Percentiles rank a stretch among this genome's conserved stretches.
Evolutionary conservation across 1,140 invertebrate genomes (phyloP).

Genomic region (Lepidurus arcticus): DNA sequence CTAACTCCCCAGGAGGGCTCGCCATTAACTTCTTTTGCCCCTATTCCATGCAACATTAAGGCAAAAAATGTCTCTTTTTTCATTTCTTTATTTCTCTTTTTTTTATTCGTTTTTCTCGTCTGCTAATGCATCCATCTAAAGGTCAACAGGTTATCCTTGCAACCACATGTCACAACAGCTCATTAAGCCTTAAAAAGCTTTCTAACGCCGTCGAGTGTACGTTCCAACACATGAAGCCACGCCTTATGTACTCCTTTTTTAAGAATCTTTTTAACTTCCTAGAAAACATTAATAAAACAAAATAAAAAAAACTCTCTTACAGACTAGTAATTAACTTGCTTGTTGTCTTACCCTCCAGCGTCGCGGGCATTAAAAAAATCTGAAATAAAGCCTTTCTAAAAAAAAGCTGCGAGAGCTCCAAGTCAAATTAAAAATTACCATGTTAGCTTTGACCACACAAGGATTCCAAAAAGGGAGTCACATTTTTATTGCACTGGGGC

Average conservation of each 20-base stretch:
- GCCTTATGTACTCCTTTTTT: background rate
- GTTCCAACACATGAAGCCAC: background rate
- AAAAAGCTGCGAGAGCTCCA: background rate
- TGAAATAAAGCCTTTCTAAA: background rate
- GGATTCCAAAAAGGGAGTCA: background rate
- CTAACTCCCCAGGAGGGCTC: background rate
- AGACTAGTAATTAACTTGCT: background rate
- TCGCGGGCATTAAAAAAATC: background rate
- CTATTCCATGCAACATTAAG: no score
- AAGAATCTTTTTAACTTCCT: background rate
- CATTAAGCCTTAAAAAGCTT: background rate
- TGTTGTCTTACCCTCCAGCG: constrained; percentile 2
- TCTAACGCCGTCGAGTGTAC: background rate
- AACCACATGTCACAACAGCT: constrained; percentile 19
- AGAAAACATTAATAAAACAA: background rate
- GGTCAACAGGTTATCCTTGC: constrained; percentile 14
- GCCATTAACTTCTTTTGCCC: background rate
- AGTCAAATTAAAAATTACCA: background rate
- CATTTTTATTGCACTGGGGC: background rate
- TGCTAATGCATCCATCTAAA: background rate
- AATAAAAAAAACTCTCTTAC: background rate
- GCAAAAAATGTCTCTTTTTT: background rate
- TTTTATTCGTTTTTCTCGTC: background rate
- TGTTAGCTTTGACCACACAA: background rate
- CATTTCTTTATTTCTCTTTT: background rate